Conservation (phyloP, 2,113 vertebrate species). For the Abramis brama region DNA sequence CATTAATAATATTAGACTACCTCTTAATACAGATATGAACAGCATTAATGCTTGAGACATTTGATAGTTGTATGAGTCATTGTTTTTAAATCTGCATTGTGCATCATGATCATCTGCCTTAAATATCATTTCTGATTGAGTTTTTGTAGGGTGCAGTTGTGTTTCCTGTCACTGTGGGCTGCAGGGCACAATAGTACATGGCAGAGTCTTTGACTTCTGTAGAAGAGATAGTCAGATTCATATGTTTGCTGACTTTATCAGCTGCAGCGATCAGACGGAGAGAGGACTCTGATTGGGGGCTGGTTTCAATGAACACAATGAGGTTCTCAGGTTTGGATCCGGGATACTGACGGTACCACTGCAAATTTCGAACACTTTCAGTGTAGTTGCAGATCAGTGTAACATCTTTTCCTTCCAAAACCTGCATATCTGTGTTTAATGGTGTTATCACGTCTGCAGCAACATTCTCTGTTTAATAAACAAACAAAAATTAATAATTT, state of each 20-base stretch:
- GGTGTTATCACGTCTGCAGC: not conserved
- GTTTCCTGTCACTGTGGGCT: slow-evolving; percentile 52
- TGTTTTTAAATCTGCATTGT: no score
- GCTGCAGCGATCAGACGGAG: not conserved
- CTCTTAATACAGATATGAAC: no score
- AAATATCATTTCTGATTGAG: not conserved
- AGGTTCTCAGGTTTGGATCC: slow-evolving; percentile 16
- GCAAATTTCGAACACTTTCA: not conserved
- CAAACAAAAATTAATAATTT: no score
- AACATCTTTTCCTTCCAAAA: not conserved
- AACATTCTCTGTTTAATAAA: not conserved
- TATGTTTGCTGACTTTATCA: not conserved
- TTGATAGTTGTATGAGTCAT: no score
- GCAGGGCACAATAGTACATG: slow-evolving; percentile 53
- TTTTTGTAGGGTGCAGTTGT: slow-evolving; percentile 45
- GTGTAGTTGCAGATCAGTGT: slow-evolving; percentile 29
- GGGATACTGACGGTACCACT: slow-evolving; percentile 37
- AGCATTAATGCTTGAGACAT: no score
- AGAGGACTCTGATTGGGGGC: not conserved
- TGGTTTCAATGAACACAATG: not conserved
- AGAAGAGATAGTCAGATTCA: slow-evolving; percentile 46
- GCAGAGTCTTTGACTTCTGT: slow-evolving; percentile 47
- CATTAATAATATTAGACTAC: no score
- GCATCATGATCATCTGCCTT: not conserved
- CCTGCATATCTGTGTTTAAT: not conserved